Percentiles rank a stretch among this genome's conserved stretches.
Conservation (phyloP, 2,797 vertebrate genomes). For the Lithobates pipiens region DNA sequence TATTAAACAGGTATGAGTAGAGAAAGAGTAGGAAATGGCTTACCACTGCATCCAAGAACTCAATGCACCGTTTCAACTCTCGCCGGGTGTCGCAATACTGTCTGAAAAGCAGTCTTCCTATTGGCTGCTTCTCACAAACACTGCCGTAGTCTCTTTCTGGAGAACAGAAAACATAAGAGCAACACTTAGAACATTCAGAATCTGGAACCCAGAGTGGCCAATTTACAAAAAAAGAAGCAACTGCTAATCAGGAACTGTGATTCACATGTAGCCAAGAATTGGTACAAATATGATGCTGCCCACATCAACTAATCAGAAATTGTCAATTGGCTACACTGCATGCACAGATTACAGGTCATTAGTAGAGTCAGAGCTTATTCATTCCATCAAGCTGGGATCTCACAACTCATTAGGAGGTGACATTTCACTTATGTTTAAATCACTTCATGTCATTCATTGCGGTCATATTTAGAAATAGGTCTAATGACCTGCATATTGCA, state of each 20-base stretch:
- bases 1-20: background rate
- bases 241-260: too few species aligned
- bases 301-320: too few species aligned
- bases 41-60: conserved; percentile 90
- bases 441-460: background rate
- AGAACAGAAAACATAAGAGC: conserved; percentile 41
- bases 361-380: background rate
- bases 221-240: too few species aligned
- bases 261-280: too few species aligned
- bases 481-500: background rate
- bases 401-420: conserved; percentile 11
- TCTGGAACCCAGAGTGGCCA: background rate
- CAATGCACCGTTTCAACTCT: conserved; percentile 85
- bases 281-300: too few species aligned
- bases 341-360: background rate
- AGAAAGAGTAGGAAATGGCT: conserved; percentile 59
- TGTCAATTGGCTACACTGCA: too few species aligned
- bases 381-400: background rate
- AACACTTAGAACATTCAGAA: conserved; percentile 1
- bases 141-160: conserved; percentile 87
- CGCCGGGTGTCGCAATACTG: conserved; percentile 88
- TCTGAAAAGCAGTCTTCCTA: conserved; percentile 91
- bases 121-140: conserved; percentile 91
- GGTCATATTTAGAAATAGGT: background rate
- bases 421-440: conserved; percentile 25